phyloP scores from a whole-genome alignment of 2,113 vertebrate species.

The Narcine bancroftii region DNA sequence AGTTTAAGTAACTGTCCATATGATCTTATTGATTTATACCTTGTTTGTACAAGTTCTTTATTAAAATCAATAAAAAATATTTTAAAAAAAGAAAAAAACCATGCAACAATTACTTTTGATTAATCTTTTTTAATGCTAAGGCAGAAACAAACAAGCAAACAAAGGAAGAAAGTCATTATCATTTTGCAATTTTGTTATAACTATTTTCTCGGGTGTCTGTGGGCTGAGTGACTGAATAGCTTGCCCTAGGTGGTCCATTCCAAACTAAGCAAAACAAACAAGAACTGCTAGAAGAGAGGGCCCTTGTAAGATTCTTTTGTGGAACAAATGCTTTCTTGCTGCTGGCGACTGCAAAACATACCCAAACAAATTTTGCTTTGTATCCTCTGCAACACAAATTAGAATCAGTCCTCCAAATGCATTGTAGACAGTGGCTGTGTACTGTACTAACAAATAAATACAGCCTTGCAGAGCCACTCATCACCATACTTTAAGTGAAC shows the following conservation, averaged over 20 bases:
- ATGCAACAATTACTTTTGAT: neutral
- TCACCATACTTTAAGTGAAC: neutral
- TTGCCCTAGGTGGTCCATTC: neutral
- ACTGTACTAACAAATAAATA: neutral
- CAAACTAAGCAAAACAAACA: neutral
- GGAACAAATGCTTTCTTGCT: neutral
- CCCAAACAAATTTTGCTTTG: neutral
- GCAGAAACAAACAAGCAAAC: no score
- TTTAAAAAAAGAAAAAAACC: no score
- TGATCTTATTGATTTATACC: no score
- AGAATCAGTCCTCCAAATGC: neutral
- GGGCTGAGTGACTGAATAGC: neutral
- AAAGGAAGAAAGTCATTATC: neutral
- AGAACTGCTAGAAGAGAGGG: neutral
- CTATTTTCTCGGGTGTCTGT: neutral
- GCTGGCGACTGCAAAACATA: neutral
- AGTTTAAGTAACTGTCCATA: no score
- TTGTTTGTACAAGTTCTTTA: no score
- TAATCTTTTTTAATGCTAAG: neutral
- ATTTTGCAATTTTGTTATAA: neutral
- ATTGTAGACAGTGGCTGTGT: neutral
- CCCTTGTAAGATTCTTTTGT: neutral
- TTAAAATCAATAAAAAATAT: no score
- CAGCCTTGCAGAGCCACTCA: neutral
- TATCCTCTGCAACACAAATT: neutral